These are phyloP conservation scores for Cyphomyrmex costatus DNA, from an alignment of 1,140 invertebrate species.

Conservation along the genomic window DNA sequence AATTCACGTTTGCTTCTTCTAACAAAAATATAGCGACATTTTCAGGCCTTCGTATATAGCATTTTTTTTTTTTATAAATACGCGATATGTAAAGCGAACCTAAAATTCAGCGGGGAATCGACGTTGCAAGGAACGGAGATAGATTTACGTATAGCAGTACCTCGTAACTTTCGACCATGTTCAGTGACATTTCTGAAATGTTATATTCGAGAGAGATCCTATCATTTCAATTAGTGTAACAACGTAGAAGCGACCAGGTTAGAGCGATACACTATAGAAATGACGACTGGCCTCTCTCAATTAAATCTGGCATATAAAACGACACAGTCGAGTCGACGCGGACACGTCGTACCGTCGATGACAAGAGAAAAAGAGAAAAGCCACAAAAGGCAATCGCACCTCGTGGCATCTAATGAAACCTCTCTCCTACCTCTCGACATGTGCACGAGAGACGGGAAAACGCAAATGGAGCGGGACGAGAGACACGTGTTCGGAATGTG, in stretches of 20 bases:
- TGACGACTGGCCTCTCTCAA: neutral
- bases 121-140: neutral
- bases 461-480: constrained; percentile 43
- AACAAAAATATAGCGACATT: neutral
- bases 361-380: constrained; percentile 19
- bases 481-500: constrained; percentile 53
- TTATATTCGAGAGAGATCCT: constrained; percentile 28
- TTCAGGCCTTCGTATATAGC: neutral
- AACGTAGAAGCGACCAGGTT: constrained; percentile 31
- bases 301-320: constrained; percentile 46
- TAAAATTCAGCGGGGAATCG: constrained; percentile 5
- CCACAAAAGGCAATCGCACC: constrained; percentile 26
- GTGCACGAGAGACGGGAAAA: constrained; percentile 11
- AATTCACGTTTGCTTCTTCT: neutral
- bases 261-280: neutral
- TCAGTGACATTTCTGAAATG: neutral
- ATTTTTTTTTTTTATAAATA: neutral
- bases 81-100: neutral
- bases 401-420: constrained; percentile 56
- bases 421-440: neutral
- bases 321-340: constrained; percentile 11
- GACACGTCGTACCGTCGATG: neutral
- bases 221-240: constrained; percentile 62
- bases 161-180: constrained; percentile 18
- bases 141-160: constrained; percentile 24